Conservation (phyloP, 2,888 invertebrate species). For the Pyrrhia umbra region DNA sequence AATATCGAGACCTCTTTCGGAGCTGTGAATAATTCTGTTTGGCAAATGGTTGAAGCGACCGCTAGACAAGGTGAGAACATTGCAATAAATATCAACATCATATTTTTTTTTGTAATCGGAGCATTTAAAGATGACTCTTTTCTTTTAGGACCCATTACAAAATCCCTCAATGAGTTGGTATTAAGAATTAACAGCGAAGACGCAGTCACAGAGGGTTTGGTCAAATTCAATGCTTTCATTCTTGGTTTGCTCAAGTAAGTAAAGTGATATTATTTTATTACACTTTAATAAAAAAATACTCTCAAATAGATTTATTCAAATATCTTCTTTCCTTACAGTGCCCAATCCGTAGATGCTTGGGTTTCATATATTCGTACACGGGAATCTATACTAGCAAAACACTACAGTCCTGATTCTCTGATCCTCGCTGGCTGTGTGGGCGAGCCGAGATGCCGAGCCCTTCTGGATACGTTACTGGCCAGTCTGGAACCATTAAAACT, state of each 20-base stretch:
- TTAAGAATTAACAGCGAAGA: conserved; percentile 95
- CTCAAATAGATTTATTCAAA: background rate
- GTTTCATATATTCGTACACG: conserved; percentile 95
- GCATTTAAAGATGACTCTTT: background rate
- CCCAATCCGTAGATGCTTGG: conserved; percentile 97
- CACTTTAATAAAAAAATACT: background rate
- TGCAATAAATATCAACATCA: background rate
- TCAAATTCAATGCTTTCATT: conserved; percentile 97
- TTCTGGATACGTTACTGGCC: conserved; percentile 93
- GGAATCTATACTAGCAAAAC: conserved; percentile 94
- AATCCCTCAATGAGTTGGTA: conserved; percentile 95
- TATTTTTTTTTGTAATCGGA: background rate
- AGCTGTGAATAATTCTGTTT: conserved; percentile 95
- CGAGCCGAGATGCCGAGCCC: conserved; percentile 90
- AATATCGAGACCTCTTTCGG: conserved; percentile 96
- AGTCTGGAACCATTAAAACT: conserved; percentile 95
- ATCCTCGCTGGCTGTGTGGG: conserved; percentile 91
- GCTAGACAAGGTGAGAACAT: conserved; percentile 93
- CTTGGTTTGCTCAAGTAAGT: conserved; percentile 96
- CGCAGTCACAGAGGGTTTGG: conserved; percentile 94
- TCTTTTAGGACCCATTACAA: conserved; percentile 93
- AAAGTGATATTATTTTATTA: no score
- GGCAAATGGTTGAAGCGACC: conserved; percentile 97
- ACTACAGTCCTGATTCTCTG: conserved; percentile 94
- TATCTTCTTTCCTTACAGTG: conserved; percentile 82